These are phyloP conservation scores for Leucosticte australis DNA, from an alignment of 2,113 vertebrate species.

Conservation along the genomic window DNA sequence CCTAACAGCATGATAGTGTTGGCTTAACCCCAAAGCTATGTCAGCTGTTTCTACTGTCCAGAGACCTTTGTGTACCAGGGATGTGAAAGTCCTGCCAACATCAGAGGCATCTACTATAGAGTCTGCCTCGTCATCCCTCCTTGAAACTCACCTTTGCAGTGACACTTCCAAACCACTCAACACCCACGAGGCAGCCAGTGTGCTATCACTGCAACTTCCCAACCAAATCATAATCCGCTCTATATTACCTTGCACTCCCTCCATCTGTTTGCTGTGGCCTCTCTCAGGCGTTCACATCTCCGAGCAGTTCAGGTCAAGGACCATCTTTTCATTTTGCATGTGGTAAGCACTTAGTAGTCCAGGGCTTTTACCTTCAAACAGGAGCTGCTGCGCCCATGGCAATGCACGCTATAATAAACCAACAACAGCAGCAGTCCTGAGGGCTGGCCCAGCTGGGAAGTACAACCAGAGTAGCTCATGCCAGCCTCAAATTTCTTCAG, in stretches of 20 bases:
- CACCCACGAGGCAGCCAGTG: conserved; percentile 18
- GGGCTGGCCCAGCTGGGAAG: neutral
- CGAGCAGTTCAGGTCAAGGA: conserved; percentile 13
- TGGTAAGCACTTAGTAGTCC: neutral
- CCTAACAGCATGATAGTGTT: conserved; percentile 49
- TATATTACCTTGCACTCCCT: conserved; percentile 22
- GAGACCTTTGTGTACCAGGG: conserved; percentile 40
- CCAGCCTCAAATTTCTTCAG: neutral
- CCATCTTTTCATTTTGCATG: conserved; percentile 1
- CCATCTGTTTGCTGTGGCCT: conserved; percentile 46
- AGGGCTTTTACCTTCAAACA: neutral
- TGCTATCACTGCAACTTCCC: conserved; percentile 54
- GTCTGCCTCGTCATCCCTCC: neutral
- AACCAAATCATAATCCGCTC: neutral
- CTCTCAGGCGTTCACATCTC: neutral
- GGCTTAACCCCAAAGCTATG: conserved; percentile 57
- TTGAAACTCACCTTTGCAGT: conserved; percentile 60
- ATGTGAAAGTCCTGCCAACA: conserved; percentile 52
- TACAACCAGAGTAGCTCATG: neutral
- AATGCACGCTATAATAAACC: rapidly evolving
- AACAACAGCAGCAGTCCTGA: neutral
- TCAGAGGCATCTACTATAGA: neutral
- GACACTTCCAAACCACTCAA: conserved; percentile 50
- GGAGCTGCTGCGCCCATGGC: neutral
- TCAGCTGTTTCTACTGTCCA: conserved; percentile 60